Conservation (phyloP, 2,797 vertebrate genomes). For the Loris lydekkerianus region DNA sequence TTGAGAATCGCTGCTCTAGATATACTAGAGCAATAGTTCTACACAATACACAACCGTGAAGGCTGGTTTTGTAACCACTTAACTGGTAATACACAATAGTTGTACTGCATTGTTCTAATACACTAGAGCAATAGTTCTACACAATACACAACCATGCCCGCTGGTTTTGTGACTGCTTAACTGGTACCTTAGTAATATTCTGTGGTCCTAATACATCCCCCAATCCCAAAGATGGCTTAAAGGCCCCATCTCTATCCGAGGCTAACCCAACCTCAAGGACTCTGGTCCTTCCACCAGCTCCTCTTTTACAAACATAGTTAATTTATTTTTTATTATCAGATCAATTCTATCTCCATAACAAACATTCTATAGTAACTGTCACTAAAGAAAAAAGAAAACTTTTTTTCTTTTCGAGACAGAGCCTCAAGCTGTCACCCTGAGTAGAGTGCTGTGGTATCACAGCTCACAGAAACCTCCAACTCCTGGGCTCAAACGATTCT, state of each 20-base stretch:
- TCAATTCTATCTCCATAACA: neutral
- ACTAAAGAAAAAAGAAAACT: neutral
- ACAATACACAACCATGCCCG: neutral
- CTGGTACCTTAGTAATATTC: neutral
- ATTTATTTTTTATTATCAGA: neutral
- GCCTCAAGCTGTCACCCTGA: no score
- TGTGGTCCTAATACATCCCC: neutral
- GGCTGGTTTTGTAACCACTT: neutral
- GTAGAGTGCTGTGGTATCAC: no score
- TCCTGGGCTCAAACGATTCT: no score
- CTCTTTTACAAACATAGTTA: neutral
- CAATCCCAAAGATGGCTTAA: neutral
- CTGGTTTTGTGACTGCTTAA: neutral
- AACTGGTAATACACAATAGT: neutral
- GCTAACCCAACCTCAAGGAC: neutral
- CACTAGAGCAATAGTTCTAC: no score
- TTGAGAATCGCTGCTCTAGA: no score
- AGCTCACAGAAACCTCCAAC: no score
- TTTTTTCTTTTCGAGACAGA: neutral
- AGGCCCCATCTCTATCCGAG: neutral
- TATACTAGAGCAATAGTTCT: no score
- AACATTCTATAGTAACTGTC: neutral
- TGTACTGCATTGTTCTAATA: no score
- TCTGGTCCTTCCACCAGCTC: neutral
- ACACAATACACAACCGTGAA: neutral